phyloP scores from a whole-genome alignment of 2,113 vertebrate species.

The Ceyx margarethae region DNA sequence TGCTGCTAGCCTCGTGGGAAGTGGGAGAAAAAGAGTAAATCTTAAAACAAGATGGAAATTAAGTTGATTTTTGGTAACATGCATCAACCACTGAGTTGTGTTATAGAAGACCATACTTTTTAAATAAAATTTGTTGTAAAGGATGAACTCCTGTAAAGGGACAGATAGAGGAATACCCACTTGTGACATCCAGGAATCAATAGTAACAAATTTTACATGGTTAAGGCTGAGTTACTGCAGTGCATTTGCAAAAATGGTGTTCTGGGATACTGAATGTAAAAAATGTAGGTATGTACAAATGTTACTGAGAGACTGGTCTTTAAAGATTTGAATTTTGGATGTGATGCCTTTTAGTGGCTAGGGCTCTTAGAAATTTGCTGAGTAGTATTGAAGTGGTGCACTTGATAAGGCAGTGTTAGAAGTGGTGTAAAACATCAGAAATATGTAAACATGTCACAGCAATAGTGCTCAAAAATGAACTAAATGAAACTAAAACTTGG shows the following conservation, averaged over 20 bases:
- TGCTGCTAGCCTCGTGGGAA: neutral
- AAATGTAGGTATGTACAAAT: neutral
- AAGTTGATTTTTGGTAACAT: neutral
- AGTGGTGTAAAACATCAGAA: neutral
- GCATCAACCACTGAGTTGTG: neutral
- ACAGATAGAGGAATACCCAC: neutral
- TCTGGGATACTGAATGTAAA: neutral
- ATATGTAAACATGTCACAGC: neutral
- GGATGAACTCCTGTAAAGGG: neutral
- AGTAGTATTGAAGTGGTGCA: neutral
- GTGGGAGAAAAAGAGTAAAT: neutral
- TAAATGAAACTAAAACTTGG: no score
- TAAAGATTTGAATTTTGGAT: neutral
- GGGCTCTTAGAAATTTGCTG: neutral
- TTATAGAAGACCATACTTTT: neutral
- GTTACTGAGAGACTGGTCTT: neutral
- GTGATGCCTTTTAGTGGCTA: neutral
- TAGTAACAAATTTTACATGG: neutral
- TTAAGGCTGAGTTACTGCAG: neutral
- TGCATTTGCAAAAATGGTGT: neutral
- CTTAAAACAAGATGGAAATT: neutral
- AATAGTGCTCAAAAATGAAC: neutral
- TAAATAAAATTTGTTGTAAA: neutral
- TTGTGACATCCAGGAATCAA: neutral
- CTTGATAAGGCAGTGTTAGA: neutral